Evolutionary conservation across 2,113 vertebrate species (phyloP).

Genomic region (Canis aureus): DNA sequence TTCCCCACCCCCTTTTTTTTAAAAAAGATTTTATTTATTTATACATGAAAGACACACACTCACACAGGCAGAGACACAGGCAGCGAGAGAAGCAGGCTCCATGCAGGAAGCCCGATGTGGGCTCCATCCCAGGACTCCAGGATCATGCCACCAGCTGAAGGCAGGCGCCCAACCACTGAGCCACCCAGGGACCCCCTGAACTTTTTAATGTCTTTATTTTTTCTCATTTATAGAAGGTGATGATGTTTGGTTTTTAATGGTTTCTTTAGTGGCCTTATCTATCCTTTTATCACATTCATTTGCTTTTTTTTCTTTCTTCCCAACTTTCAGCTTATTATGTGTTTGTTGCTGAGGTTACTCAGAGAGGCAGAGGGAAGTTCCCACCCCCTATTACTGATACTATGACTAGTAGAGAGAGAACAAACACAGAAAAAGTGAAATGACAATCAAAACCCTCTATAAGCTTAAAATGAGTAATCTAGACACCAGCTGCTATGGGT

Average conservation of each 20-base stretch:
- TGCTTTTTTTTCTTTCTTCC: not conserved
- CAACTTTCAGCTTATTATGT: not conserved
- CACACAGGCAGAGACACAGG: too few species aligned
- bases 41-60: too few species aligned
- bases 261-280: not conserved
- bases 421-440: not conserved
- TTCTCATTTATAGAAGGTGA: not conserved
- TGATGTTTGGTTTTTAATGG: not conserved
- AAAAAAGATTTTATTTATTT: too few species aligned
- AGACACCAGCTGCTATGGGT: not conserved
- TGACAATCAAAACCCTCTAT: not conserved
- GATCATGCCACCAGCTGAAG: too few species aligned
- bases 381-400: not conserved
- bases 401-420: not conserved
- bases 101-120: too few species aligned
- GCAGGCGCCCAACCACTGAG: too few species aligned
- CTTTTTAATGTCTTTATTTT: not conserved
- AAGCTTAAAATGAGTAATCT: not conserved
- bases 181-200: too few species aligned
- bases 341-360: not conserved
- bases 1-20: not conserved
- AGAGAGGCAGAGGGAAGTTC: not conserved
- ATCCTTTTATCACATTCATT: constrained; percentile 28
- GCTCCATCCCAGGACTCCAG: too few species aligned
- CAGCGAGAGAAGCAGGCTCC: too few species aligned